Percentiles rank a stretch among this genome's conserved stretches.
Conservation (phyloP, 2,888 invertebrate species). For the Sceliomorpha sp. region DNA sequence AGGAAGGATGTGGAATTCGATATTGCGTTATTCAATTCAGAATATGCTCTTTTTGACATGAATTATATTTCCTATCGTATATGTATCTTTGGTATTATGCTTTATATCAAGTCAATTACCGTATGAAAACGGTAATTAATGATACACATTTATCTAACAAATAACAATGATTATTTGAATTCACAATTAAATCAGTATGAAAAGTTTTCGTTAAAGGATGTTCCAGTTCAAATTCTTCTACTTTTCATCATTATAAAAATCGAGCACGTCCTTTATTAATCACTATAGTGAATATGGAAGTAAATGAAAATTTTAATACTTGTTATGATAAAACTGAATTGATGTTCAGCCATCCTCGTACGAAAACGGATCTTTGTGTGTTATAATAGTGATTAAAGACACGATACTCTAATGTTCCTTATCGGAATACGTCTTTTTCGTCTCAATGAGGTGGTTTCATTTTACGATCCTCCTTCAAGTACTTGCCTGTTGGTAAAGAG, state of each 20-base stretch:
- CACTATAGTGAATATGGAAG: too few species aligned
- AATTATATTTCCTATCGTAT: constrained; percentile 44
- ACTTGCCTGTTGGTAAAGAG: constrained; percentile 68
- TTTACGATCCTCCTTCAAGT: constrained; percentile 73
- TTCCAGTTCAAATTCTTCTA: too few species aligned
- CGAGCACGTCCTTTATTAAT: too few species aligned
- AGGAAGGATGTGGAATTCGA: constrained; percentile 70
- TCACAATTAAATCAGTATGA: too few species aligned
- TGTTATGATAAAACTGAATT: background rate
- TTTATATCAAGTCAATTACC: constrained; percentile 34
- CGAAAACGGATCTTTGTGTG: background rate
- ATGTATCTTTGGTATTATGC: constrained; percentile 40
- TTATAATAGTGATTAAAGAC: constrained; percentile 41
- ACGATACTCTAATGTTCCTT: constrained; percentile 52
- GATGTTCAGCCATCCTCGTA: background rate
- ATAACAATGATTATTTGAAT: background rate
- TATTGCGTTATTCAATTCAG: constrained; percentile 73
- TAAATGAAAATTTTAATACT: background rate
- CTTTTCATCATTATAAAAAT: too few species aligned
- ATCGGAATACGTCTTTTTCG: constrained; percentile 68
- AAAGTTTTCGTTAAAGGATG: too few species aligned
- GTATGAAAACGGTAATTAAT: too few species aligned
- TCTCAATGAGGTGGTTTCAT: constrained; percentile 73
- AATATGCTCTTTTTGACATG: constrained; percentile 60
- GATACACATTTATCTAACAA: too few species aligned